These are phyloP conservation scores for Dicrurus megarhynchus DNA, from an alignment of 2,113 vertebrate genomes.

Conservation along the genomic window DNA sequence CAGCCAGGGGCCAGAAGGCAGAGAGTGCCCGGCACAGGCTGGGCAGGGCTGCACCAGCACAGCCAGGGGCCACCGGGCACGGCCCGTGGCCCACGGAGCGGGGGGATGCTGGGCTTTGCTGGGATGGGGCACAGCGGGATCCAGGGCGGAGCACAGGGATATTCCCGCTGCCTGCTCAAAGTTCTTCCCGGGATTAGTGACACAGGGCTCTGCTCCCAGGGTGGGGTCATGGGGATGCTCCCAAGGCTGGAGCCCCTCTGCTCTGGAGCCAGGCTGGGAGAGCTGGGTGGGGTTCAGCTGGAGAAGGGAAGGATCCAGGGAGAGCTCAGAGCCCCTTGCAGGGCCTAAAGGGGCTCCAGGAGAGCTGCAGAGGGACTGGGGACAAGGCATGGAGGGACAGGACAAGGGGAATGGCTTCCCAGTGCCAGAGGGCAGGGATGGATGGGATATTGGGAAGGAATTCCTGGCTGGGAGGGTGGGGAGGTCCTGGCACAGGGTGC, in stretches of 20 bases:
- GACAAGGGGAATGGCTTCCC: background rate
- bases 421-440: background rate
- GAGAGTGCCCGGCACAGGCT: background rate
- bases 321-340: background rate
- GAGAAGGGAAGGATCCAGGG: background rate
- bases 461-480: background rate
- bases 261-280: background rate
- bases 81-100: background rate
- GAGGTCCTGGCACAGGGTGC: background rate
- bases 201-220: background rate
- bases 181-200: background rate
- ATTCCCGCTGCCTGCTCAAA: background rate
- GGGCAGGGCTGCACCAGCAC: background rate
- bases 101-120: background rate
- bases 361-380: background rate
- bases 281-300: accelerated
- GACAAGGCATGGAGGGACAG: background rate
- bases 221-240: accelerated
- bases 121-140: accelerated
- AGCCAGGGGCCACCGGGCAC: background rate
- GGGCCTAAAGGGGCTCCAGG: background rate
- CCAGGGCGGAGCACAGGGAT: background rate
- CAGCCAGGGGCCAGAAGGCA: background rate
- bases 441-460: background rate
- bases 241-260: background rate